Conservation (phyloP, 2,113 vertebrate species). For the Tretioscincus oriximinensis region DNA sequence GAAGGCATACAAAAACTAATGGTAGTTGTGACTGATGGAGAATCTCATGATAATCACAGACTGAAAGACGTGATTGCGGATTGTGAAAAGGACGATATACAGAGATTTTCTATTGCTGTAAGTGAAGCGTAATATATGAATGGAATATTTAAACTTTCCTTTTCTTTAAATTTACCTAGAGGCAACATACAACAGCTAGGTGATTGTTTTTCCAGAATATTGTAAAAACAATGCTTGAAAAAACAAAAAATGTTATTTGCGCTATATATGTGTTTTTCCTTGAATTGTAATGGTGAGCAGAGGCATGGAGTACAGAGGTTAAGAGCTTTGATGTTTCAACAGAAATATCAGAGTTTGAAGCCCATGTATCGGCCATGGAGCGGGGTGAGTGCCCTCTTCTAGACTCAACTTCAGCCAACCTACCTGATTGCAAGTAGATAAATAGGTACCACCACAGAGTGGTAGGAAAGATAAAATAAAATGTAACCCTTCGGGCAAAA, state of each 20-base stretch:
- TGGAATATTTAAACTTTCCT: neutral
- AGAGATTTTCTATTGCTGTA: slow-evolving; percentile 94
- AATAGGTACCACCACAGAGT: no score
- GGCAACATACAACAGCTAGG: neutral
- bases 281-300: no score
- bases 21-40: slow-evolving; percentile 96
- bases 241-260: no score
- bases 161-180: neutral
- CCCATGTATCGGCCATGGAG: no score
- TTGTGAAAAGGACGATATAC: slow-evolving; percentile 84
- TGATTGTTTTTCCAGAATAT: neutral
- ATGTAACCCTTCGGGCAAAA: no score
- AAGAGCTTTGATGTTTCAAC: no score
- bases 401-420: no score
- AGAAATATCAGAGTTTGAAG: no score
- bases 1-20: slow-evolving; percentile 92
- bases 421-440: no score
- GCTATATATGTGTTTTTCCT: neutral
- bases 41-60: slow-evolving; percentile 87
- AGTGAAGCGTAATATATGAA: slow-evolving; percentile 66
- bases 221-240: neutral
- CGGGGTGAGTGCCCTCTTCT: no score
- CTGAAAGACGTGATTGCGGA: slow-evolving; percentile 76
- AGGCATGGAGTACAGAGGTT: no score
- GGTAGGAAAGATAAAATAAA: no score